Evolutionary conservation across 2,888 invertebrate species (phyloP).

Genomic region (Chloromyia formosa): DNA sequence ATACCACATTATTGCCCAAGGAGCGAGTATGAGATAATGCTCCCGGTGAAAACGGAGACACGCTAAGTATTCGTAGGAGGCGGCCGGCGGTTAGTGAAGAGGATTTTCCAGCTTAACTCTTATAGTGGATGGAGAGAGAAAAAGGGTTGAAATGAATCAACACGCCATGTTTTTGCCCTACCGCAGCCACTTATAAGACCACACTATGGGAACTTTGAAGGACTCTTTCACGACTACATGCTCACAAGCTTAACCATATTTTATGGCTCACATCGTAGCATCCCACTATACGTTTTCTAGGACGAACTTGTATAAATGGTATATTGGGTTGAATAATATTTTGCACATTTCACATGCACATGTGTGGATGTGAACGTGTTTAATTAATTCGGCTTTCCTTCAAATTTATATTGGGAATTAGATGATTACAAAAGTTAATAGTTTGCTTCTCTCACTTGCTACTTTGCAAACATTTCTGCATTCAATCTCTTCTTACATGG

Average conservation of each 20-base stretch:
- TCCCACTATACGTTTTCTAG: background rate
- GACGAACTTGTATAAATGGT: background rate
- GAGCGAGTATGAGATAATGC: background rate
- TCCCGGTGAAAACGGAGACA: background rate
- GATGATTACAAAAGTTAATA: slow-evolving; percentile 38
- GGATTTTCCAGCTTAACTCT: background rate
- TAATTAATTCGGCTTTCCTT: slow-evolving; percentile 34
- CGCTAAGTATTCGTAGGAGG: no score
- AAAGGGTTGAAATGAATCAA: background rate
- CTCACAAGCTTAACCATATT: slow-evolving; percentile 5
- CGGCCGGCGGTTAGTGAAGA: slow-evolving; percentile 2
- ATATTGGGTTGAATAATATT: slow-evolving; percentile 16
- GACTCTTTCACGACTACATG: background rate
- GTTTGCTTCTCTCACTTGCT: slow-evolving; percentile 2
- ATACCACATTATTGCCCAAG: background rate
- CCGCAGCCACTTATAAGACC: background rate
- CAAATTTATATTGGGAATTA: slow-evolving; percentile 39
- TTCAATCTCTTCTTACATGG: no score
- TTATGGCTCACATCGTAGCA: background rate
- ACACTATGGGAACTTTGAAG: background rate
- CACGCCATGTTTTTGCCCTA: background rate
- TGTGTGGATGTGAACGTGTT: slow-evolving; percentile 16
- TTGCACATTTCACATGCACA: background rate
- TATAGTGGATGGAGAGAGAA: background rate
- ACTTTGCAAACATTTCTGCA: no score